A percentile compares a stretch with the other conserved stretches of the same genome.
These are phyloP conservation scores for Cinclus cinclus DNA, from an alignment of 2,113 vertebrate genomes.

Conservation along the genomic window DNA sequence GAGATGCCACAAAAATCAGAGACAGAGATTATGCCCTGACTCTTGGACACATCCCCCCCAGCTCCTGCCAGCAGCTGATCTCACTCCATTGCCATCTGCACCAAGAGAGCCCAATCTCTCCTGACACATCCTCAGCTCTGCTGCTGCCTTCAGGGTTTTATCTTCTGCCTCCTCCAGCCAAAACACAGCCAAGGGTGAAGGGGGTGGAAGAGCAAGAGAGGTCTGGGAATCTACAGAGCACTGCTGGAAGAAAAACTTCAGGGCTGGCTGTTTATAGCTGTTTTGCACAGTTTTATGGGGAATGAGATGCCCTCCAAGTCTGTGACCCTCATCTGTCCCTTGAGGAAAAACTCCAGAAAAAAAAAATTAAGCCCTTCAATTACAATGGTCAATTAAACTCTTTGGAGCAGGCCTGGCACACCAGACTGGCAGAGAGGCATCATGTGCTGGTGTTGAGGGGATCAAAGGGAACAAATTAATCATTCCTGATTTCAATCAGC, in stretches of 20 bases:
- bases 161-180: neutral
- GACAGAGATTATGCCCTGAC: neutral
- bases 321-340: neutral
- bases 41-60: neutral
- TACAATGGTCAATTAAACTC: neutral
- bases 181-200: neutral
- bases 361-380: neutral
- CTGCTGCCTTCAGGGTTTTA: neutral
- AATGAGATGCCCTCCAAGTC: neutral
- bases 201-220: neutral
- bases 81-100: slow-evolving; percentile 3
- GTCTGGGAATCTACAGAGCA: neutral
- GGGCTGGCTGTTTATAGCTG: neutral
- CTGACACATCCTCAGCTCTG: neutral
- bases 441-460: neutral
- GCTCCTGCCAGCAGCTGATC: neutral
- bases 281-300: neutral
- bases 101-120: neutral
- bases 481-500: neutral
- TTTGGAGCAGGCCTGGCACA: neutral
- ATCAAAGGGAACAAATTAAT: neutral
- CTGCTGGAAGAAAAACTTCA: neutral
- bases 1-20: slow-evolving; percentile 11
- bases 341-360: neutral
- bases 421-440: neutral